phyloP scores from a whole-genome alignment of 2,113 vertebrate genomes.

The Clinocottus analis region DNA sequence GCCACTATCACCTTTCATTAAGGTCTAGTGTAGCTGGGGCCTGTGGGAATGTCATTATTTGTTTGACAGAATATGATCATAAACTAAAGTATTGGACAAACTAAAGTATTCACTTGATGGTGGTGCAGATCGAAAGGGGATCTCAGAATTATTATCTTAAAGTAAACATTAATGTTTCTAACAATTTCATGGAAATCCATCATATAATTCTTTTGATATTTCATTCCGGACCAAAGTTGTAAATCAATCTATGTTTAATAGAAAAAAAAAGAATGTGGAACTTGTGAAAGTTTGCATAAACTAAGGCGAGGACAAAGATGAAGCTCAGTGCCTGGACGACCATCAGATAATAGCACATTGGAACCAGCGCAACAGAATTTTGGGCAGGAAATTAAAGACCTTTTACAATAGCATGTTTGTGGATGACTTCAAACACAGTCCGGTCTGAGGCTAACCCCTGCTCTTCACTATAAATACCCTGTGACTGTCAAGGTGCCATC shows the following conservation, averaged over 20 bases:
- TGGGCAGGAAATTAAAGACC: slow-evolving; percentile 22
- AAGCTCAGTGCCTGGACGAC: background rate
- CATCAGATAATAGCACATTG: background rate
- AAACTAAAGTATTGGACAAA: too few species aligned
- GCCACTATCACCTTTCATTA: background rate
- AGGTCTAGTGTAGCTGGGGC: background rate
- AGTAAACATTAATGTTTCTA: too few species aligned
- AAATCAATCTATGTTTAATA: background rate
- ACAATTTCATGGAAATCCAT: background rate
- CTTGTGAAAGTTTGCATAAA: background rate
- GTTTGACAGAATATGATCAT: background rate
- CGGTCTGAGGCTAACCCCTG: background rate
- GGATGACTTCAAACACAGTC: slow-evolving; percentile 9
- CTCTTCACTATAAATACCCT: slow-evolving; percentile 68
- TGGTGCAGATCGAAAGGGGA: too few species aligned
- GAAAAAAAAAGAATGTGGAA: background rate
- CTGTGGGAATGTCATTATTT: background rate
- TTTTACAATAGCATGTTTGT: slow-evolving; percentile 16
- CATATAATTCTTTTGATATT: background rate
- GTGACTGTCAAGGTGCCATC: slow-evolving; percentile 35
- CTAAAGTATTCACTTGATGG: too few species aligned
- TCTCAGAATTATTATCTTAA: too few species aligned
- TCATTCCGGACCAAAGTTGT: background rate
- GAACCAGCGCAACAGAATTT: background rate
- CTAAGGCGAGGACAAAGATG: background rate